These are phyloP conservation scores for Chelonia mydas DNA, from an alignment of 2,797 vertebrate species.

Conservation along the genomic window DNA sequence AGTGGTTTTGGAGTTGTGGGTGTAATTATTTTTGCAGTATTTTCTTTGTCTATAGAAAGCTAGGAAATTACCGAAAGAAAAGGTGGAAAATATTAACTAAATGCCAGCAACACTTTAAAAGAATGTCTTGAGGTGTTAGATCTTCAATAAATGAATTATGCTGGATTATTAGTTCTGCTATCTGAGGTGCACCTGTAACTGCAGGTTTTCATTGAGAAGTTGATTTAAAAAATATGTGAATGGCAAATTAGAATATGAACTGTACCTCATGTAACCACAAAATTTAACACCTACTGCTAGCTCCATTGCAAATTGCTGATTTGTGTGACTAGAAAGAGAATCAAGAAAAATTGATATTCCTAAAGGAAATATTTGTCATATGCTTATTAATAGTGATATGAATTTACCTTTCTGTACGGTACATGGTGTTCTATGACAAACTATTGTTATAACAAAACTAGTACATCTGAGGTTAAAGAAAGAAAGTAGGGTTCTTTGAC, in stretches of 20 bases:
- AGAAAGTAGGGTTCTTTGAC: neutral
- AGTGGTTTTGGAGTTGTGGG: conserved; percentile 62
- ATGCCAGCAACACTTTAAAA: conserved; percentile 61
- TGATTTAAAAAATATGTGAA: conserved; percentile 5
- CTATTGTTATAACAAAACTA: neutral
- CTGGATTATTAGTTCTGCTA: conserved; percentile 47
- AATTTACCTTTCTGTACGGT: neutral
- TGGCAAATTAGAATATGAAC: neutral
- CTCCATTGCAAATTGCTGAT: neutral
- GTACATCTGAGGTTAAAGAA: neutral
- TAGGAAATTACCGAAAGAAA: conserved; percentile 67
- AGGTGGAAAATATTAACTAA: conserved; percentile 64
- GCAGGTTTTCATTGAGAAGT: conserved; percentile 3
- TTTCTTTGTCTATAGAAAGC: conserved; percentile 66
- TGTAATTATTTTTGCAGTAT: conserved; percentile 63
- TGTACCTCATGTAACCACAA: neutral
- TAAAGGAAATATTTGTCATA: neutral
- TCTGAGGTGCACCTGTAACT: conserved; percentile 42
- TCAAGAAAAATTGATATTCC: neutral
- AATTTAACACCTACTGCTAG: neutral
- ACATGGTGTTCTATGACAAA: neutral
- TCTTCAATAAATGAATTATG: conserved; percentile 57
- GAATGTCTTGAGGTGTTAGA: conserved; percentile 41
- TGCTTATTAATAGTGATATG: neutral
- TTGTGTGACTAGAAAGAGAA: neutral